Base-by-base conservation (phyloP, 2,113 vertebrate genomes). In the Ancistrus triradiatus region DNA sequence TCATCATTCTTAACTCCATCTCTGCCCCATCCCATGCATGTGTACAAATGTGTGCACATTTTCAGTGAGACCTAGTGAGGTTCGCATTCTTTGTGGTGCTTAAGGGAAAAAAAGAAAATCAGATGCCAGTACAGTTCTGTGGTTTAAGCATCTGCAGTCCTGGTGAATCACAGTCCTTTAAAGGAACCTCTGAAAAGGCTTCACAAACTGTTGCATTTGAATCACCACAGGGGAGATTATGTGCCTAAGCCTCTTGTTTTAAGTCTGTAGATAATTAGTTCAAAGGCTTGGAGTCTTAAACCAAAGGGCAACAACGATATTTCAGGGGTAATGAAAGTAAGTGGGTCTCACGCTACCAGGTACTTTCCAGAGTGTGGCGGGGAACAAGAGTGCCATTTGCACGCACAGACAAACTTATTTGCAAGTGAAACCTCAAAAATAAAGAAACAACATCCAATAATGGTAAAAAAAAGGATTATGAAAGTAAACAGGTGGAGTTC, bases 81-180 rank as follows among this genome's bases (percentile, higher is more conserved):
- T 31, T 31, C n/a, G 18, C 9, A 44, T 59, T 47, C 19, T 68
- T 72, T 38, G 25, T n/a, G 15, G 62, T 43, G 49, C 43, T 66
- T 66, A 56, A 47, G 7, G 7, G 8, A 66, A 33, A 55, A 47
- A 4, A 51, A 19, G 0, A 6, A 44, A 17, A 24, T 22, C 13
- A 7, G 2, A 37, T 42, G 61, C n/a, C 22, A 15, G 27, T 10
- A 35, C 51, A 53, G 64, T 58, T 7, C 21, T 55, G 62, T 66
- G 72, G 72, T 61, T 60, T 69, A 28, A 15, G 37, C 57, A 61
- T 49, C 35, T 46, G 56, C 43, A 15, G 25, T 63, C 38, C 48
- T 56, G 7, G 35, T 38, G 51, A 61, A 55, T 62, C 43, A 55
- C 31, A 15, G 46, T 50, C 37, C 33, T 17, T 17, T 24, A 55